Conservation (phyloP, 2,888 invertebrate genomes). For the Monochamus alternatus region DNA sequence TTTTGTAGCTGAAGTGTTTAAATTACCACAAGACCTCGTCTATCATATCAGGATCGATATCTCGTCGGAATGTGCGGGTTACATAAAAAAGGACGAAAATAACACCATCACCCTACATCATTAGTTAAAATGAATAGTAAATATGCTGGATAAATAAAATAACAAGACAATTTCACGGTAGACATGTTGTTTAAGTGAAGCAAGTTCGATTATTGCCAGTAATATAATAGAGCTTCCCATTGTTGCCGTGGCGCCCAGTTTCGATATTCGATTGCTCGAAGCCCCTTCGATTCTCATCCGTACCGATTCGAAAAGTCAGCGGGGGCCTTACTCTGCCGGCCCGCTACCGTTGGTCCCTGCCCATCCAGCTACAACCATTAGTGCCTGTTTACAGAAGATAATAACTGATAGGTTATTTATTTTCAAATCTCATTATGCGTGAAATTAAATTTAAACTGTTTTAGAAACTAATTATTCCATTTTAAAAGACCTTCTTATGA, state of each 20-base stretch:
- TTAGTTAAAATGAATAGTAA: constrained; percentile 50
- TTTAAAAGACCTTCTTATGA: constrained; percentile 47
- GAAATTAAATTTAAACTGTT: constrained; percentile 59
- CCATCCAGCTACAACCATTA: constrained; percentile 48
- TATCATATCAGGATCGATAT: background rate
- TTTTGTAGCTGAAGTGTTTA: background rate
- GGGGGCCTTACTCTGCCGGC: constrained; percentile 38
- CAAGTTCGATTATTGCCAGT: constrained; percentile 47
- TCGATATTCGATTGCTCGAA: constrained; percentile 24
- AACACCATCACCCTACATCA: constrained; percentile 38
- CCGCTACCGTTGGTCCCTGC: constrained; percentile 48
- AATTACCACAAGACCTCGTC: background rate
- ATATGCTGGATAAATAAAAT: constrained; percentile 47
- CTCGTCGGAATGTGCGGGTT: background rate
- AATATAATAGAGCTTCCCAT: constrained; percentile 46
- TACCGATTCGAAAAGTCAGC: constrained; percentile 49
- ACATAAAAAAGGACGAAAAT: constrained; percentile 15
- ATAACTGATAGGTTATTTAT: constrained; percentile 58
- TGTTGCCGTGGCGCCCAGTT: constrained; percentile 46
- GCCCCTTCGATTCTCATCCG: constrained; percentile 39
- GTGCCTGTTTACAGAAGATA: constrained; percentile 57
- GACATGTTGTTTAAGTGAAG: constrained; percentile 46
- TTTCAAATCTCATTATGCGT: constrained; percentile 59
- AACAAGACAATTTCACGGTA: constrained; percentile 52
- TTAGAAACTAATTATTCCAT: constrained; percentile 54